Base-by-base conservation (phyloP, 1,140 invertebrate genomes). In the Galendromus occidentalis region DNA sequence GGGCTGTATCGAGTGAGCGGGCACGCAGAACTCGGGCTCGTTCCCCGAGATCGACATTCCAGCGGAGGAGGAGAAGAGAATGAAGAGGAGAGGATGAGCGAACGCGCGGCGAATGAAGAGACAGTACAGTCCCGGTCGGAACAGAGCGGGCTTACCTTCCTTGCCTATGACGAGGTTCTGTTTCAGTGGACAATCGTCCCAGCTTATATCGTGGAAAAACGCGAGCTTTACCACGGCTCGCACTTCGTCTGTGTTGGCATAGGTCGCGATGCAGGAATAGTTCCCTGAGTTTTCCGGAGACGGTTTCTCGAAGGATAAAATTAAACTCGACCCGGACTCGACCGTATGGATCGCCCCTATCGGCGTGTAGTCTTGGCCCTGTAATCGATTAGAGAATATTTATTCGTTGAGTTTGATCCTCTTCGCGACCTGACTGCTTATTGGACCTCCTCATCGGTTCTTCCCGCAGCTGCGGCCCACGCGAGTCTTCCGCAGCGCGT, bases 261-360 rank as follows among this genome's bases (percentile, higher is more conserved):
- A 90, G 65, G 76, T 83, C 7, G 86, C 88, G 29, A 81, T 79
- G 74, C 90, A 94, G 44, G 83, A 86, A 76, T 92, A 93, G 66
- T 76, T 82, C 44, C 88, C 88, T 47, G 82, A 83, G 75, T 91
- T 84, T 42, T 83, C 79, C 66, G 85, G 82, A 44, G 82, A 80
- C 64, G 91, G 78, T 30, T 82, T 81, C 45, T 82, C 80, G 72
- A 91, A 87, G 72, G 86, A 83, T 29, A 91, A 22, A 18, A 59
- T 59, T 22, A 59, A 25, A 25, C 33, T 59, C 51, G 51, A 59
- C 14, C 51, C 51, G 22, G 51, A 59, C n/a, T 59, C 51, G 51
- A 59, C 33, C 2, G 51, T 59, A 22, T 59, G 51, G 9, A 59
- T 59, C 2, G 51, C 51, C 22, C 51, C 51, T 14, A 59, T 59